A percentile compares a stretch with the other conserved stretches of the same genome.
These are phyloP conservation scores for Protodeltote pygarga DNA, from an alignment of 2,888 invertebrate genomes.

Conservation along the genomic window DNA sequence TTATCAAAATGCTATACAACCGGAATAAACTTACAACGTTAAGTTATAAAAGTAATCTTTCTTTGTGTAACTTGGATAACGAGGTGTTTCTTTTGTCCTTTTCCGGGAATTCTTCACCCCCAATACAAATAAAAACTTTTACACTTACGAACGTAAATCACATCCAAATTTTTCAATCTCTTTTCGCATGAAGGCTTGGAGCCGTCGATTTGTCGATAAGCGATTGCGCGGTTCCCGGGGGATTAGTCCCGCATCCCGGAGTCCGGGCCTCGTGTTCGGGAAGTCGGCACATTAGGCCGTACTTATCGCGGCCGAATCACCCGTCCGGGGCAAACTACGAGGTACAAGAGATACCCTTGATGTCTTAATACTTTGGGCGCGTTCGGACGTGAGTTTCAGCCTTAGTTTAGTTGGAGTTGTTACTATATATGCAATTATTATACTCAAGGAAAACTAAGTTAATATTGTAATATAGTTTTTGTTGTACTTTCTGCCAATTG, in stretches of 20 bases:
- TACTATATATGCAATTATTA: too few relatives aligned
- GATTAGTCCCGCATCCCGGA: conserved; percentile 42
- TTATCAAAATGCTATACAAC: too few relatives aligned
- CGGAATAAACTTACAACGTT: too few relatives aligned
- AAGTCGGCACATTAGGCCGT: conserved; percentile 39
- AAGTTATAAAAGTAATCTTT: too few relatives aligned
- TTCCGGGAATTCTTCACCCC: not conserved
- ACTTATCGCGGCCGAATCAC: conserved; percentile 36
- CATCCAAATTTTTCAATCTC: conserved; percentile 32
- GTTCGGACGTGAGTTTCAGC: not conserved
- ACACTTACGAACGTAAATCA: conserved; percentile 7
- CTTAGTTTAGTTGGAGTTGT: conserved; percentile 1
- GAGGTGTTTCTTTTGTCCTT: too few relatives aligned
- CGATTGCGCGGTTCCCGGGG: conserved; percentile 40
- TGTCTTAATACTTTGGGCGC: conserved; percentile 25
- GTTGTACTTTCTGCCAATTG: too few relatives aligned
- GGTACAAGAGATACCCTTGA: conserved; percentile 11
- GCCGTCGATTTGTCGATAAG: conserved; percentile 51
- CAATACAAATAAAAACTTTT: not conserved
- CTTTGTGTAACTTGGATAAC: too few relatives aligned
- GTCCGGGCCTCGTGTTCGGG: conserved; percentile 11
- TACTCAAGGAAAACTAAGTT: too few relatives aligned
- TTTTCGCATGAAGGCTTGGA: conserved; percentile 16
- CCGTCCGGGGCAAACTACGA: not conserved
- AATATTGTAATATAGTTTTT: too few relatives aligned